phyloP scores from a whole-genome alignment of 2,113 vertebrate genomes.

The Burhinus oedicnemus region DNA sequence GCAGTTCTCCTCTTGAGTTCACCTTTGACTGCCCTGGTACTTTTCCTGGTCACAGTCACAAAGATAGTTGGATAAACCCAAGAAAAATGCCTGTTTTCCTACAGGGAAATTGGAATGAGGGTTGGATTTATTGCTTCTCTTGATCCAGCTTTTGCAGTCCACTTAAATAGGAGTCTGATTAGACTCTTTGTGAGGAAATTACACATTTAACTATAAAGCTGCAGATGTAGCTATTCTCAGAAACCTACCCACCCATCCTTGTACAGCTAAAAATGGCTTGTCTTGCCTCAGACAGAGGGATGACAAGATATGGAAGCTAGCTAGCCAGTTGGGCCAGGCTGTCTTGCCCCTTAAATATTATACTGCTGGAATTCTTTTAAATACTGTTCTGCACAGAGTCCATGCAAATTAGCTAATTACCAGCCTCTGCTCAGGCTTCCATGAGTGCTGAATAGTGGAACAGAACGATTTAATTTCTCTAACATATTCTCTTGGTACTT shows the following conservation, averaged over 20 bases:
- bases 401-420: slow-evolving; percentile 59
- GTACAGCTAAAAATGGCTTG: background rate
- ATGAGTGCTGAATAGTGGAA: slow-evolving; percentile 6
- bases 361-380: slow-evolving; percentile 31
- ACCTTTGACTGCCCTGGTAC: background rate
- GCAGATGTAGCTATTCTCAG: slow-evolving; percentile 39
- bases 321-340: background rate
- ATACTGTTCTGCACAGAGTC: slow-evolving; percentile 1
- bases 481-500: slow-evolving; percentile 43
- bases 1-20: background rate
- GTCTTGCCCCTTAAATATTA: background rate
- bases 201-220: background rate
- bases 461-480: slow-evolving; percentile 53
- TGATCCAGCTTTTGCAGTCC: background rate
- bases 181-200: slow-evolving; percentile 13
- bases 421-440: slow-evolving; percentile 16
- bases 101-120: background rate
- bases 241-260: background rate
- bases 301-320: background rate
- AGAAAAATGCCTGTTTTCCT: background rate
- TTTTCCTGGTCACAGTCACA: background rate
- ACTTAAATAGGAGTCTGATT: background rate
- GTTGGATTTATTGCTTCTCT: background rate
- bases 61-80: background rate
- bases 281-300: background rate